Conservation (phyloP, 1,140 invertebrate species). For the Pygmarrhopalites habei region DNA sequence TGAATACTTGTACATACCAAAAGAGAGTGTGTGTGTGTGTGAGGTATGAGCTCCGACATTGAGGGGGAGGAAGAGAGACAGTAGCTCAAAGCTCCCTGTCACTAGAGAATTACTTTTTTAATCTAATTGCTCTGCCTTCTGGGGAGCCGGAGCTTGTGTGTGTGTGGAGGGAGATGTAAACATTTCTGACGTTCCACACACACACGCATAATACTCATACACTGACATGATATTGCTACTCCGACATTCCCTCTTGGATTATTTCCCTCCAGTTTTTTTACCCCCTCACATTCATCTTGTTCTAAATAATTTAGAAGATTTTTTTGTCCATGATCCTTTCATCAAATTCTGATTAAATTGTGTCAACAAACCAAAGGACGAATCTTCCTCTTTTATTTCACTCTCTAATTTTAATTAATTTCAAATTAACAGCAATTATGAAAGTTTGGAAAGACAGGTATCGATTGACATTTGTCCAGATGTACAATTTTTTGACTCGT, state of each 20-base stretch:
- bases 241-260: not conserved
- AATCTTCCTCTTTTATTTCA: slow-evolving; percentile 14
- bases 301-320: slow-evolving; percentile 17
- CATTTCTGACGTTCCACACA: not conserved
- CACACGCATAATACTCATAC: not conserved
- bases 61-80: too few relatives aligned
- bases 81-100: too few relatives aligned
- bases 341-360: slow-evolving; percentile 11
- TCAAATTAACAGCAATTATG: too few relatives aligned
- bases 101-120: too few relatives aligned
- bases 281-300: not conserved
- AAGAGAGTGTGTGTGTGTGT: too few relatives aligned
- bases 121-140: slow-evolving; percentile 6
- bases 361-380: not conserved
- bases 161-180: not conserved
- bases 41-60: too few relatives aligned
- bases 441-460: too few relatives aligned
- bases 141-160: not conserved
- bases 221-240: not conserved
- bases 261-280: too few relatives aligned
- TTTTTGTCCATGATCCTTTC: slow-evolving; percentile 10
- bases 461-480: not conserved
- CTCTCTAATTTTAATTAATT: not conserved
- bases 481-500: slow-evolving; percentile 6
- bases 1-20: too few relatives aligned